Base-by-base conservation (phyloP, 2,888 invertebrate genomes). In the Tuberolachnus salignus region DNA sequence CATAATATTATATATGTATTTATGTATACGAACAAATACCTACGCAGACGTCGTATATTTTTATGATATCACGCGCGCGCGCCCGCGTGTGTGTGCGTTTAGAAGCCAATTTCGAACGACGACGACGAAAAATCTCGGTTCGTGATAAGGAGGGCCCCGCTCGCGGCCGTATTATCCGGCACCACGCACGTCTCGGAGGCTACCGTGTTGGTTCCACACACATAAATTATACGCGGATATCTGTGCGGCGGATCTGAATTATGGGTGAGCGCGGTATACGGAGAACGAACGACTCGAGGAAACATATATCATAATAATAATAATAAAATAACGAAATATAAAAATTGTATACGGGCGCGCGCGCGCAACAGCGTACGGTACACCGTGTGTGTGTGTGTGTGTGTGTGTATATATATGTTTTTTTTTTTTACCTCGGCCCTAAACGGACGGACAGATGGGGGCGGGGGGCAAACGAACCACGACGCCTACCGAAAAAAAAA, bases 401-500 rank as follows among this genome's bases (percentile, higher is more conserved):
- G 6, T 34, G n/a, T 26, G 26, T 14, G 10, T 44, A 44, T 34
- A 11, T 51, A 34, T 6, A 34, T 4, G 34, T 34, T 34, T 34
- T 34, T 34, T 34, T 34, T 34, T 34, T 59, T 78, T 59, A 67
- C 78, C 21, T 57, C 75, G 67, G 13, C 75, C 78, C 21, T 69
- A 78, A 44, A 75, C 55, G 67, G 75, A 61, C 6, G 34, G 34
- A 34, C 3, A 34, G 6, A 34, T 4, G n/a, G n/a, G n/a, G n/a
- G n/a, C n/a, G n/a, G n/a, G n/a, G n/a, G n/a, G n/a, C n/a, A 21
- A 55, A 44, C 21, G n/a, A 59, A 78, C 57, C 69, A 78, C 21
- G 78, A 78, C 78, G 78, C 78, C 78, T 78, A 69, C 69, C 69
- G 78, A 69, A 69, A 78, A 78, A 78, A 78, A 78, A 78, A n/a